Percentiles rank a stretch among this genome's conserved stretches.
phyloP scores from a whole-genome alignment of 2,113 vertebrate genomes.

The Gallinago jamesoni region DNA sequence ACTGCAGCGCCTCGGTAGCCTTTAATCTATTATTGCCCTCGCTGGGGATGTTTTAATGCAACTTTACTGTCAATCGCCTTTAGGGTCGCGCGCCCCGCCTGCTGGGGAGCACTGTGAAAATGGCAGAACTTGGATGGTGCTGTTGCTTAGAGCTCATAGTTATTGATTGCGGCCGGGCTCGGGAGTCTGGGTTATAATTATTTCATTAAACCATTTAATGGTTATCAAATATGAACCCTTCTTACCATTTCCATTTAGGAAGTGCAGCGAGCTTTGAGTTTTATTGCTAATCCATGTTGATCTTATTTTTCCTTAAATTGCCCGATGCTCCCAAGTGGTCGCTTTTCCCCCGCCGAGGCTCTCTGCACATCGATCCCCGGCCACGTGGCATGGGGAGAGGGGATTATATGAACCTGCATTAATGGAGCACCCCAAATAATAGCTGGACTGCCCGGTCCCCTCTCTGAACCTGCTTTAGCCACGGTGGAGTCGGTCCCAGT shows the following conservation, averaged over 20 bases:
- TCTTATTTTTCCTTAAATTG: background rate
- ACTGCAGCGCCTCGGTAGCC: slow-evolving; percentile 83
- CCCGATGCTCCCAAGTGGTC: background rate
- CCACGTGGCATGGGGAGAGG: accelerated
- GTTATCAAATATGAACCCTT: slow-evolving; percentile 79
- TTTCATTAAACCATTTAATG: slow-evolving; percentile 80
- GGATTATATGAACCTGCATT: accelerated
- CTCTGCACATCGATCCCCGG: accelerated
- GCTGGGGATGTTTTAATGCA: slow-evolving; percentile 90
- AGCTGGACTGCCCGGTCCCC: accelerated
- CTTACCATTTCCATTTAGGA: slow-evolving; percentile 14
- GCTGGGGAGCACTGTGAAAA: slow-evolving; percentile 71
- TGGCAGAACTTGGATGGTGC: slow-evolving; percentile 7
- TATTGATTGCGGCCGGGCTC: slow-evolving; percentile 71
- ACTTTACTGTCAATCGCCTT: slow-evolving; percentile 77
- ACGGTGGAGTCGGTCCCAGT: accelerated
- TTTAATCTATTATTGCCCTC: slow-evolving; percentile 90
- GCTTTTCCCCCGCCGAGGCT: background rate
- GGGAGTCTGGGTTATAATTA: slow-evolving; percentile 76
- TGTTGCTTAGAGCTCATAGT: slow-evolving; percentile 64
- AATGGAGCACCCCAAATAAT: background rate
- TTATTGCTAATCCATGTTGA: background rate
- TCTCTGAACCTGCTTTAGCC: background rate
- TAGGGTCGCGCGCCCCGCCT: slow-evolving; percentile 57
- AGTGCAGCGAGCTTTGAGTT: background rate